Evolutionary conservation across 64 coral and sea anemone genomes (phyloP), one percentile per base, ranked within the genome.

Genomic region (Porites australiensis): DNA sequence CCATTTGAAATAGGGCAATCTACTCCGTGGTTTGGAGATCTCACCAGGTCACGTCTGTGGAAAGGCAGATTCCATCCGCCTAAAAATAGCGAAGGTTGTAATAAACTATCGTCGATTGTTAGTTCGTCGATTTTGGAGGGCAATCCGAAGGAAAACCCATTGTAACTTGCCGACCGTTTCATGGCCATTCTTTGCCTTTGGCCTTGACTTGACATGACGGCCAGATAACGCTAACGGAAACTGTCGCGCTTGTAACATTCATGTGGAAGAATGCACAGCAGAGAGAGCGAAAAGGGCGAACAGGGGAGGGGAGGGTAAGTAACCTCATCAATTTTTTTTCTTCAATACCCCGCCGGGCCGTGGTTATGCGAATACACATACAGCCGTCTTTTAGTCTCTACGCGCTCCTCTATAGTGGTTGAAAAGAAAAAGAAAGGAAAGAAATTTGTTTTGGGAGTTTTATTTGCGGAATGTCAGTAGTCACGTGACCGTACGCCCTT

Each of bases 141-240:
- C 16, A 69, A 68, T 9, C 61, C 62, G 12, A 84, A 50, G 10
- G 81, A 84, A 16, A 84, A 69, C 8, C 81, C 81, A 50, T 84
- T 84, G 81, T 69, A 84, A 13, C 81, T 84, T 66, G 81, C 81
- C 18, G 81, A 84, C 10, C 81, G 16, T 64, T 69, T 84, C 19
- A 84, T 84, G 46, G 62, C 61, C 44, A 50, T 84, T 84, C 63
- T 65, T 47, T 65, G 81, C 46, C 19, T 64, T 84, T 69, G 67
- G 15, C 10, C 2, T 84, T 69, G 81, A 69, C 69, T 49, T 16
- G 81, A 21, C 81, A 84, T 84, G 15, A 66, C 16, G 14, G 66
- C 27, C 2, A 9, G 20, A 16, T 63, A 18, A 23, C 47, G 51
- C 21, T 15, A 23, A 65, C 45, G 6, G 8, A 4, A 8, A 14